Evolutionary conservation across 2,888 invertebrate genomes (phyloP), one percentile per base, ranked within the genome.

Genomic region (Tetranychus truncatus): DNA sequence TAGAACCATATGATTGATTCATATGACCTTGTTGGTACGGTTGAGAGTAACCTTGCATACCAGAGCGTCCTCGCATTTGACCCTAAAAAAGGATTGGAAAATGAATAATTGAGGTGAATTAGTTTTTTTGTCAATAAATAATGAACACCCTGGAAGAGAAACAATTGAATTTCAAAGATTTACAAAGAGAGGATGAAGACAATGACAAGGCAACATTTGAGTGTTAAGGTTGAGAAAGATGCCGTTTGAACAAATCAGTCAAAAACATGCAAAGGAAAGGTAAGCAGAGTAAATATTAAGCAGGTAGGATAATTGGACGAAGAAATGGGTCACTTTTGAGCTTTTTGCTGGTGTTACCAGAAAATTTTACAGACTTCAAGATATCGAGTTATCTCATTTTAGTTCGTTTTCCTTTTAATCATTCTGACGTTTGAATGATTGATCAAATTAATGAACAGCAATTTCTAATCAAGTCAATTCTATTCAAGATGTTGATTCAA

Each of bases 31-130:
- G 75, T 55, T 66, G 75, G 11, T 69, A 21, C 45, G 6, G 66
- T 34, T 71, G 74, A 8, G 45, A 46, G 5, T 21, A 24, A 11
- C 69, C 21, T 21, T 74, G 34, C 46, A 65, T 55, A 20, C 65
- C 15, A 65, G 20, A 3, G 20, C 67, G 15, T 46, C 66, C 34
- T 66, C 7, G 20, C 66, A 71, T 66, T 72, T 45, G n/a, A 11
- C 76, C 76, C 44, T 55, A 55, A 55, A 55, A 15, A 55, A 55
- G 15, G 55, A 55, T 15, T 76, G 66, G 45, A 75, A 71, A 46
- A 74, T 67, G 1, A 18, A n/a, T 3, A 45, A 34, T 73, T 15
- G n/a, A 0, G 6, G 20, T 55, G 15, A 55, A 9, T 55, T 15
- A 55, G 7, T 55, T 2, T 55, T 46, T 15, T 15, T 55, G 55